phyloP scores from a whole-genome alignment of 2,888 invertebrate genomes.

The Lepeophtheirus nordmannii region DNA sequence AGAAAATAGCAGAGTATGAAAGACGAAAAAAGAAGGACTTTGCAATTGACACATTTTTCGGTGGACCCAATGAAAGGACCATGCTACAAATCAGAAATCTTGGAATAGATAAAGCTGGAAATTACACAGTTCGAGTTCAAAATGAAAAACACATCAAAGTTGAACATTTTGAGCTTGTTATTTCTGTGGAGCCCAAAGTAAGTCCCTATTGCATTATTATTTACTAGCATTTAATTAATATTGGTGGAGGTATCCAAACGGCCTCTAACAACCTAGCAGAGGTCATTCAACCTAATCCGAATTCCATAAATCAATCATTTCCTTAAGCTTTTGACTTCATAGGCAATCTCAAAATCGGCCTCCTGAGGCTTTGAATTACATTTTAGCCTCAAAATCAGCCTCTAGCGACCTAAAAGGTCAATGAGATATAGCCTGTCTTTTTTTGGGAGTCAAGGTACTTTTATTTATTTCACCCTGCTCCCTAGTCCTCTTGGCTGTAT shows the following conservation, averaged over 20 bases:
- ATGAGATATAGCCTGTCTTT: too few relatives aligned
- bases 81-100: slow-evolving; percentile 17
- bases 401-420: too few relatives aligned
- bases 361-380: too few relatives aligned
- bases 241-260: neutral
- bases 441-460: too few relatives aligned
- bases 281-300: too few relatives aligned
- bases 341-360: too few relatives aligned
- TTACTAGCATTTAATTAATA: neutral
- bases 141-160: slow-evolving; percentile 7
- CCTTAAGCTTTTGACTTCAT: too few relatives aligned
- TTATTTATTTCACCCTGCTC: too few relatives aligned
- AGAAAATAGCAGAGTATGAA: neutral
- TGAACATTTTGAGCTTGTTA: slow-evolving; percentile 12
- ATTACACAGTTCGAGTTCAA: slow-evolving; percentile 8
- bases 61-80: slow-evolving; percentile 7
- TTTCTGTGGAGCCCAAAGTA: slow-evolving; percentile 8
- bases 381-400: too few relatives aligned
- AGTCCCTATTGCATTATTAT: neutral
- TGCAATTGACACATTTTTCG: slow-evolving; percentile 6
- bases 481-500: too few relatives aligned
- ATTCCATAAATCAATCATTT: too few relatives aligned
- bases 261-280: neutral
- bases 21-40: neutral
- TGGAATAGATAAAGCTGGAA: slow-evolving; percentile 12